A percentile compares a stretch with the other conserved stretches of the same genome.
phyloP scores from a whole-genome alignment of 2,797 vertebrate species.

The Pangasius djambal region DNA sequence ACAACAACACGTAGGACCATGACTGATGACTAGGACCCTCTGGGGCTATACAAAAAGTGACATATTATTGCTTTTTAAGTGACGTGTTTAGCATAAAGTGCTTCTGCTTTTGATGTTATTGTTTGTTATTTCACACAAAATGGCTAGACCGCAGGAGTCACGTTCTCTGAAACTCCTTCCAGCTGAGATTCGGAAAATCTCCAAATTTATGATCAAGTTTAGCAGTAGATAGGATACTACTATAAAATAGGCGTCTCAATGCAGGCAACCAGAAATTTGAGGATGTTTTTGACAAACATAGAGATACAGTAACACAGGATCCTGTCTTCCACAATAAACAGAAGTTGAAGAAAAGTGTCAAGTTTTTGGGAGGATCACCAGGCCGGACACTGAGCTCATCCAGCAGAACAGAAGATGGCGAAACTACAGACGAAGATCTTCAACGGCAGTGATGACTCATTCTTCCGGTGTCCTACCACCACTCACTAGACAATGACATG shows the following conservation, averaged over 20 bases:
- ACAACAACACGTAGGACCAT: neutral
- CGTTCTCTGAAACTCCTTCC: neutral
- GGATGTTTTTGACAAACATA: neutral
- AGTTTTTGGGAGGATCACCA: constrained; percentile 56
- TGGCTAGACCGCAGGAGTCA: neutral
- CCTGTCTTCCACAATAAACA: constrained; percentile 45
- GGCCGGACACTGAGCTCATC: constrained; percentile 35
- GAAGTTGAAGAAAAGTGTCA: constrained; percentile 65
- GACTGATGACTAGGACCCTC: neutral
- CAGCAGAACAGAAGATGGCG: constrained; percentile 36
- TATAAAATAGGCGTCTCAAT: neutral
- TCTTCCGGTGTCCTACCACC: neutral
- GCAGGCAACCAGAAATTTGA: neutral
- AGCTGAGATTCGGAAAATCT: neutral
- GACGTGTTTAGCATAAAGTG: neutral
- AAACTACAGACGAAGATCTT: constrained; percentile 30
- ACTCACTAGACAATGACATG: neutral
- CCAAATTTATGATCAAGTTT: neutral
- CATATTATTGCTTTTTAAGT: neutral
- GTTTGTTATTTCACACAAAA: neutral
- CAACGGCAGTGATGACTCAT: neutral
- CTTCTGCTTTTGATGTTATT: neutral
- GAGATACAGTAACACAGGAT: neutral
- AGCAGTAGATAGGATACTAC: neutral
- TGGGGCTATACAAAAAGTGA: neutral